Percentiles rank a stretch among this genome's conserved stretches.
These are phyloP conservation scores for Phania funesta DNA, from an alignment of 2,888 invertebrate species.

Conservation along the genomic window DNA sequence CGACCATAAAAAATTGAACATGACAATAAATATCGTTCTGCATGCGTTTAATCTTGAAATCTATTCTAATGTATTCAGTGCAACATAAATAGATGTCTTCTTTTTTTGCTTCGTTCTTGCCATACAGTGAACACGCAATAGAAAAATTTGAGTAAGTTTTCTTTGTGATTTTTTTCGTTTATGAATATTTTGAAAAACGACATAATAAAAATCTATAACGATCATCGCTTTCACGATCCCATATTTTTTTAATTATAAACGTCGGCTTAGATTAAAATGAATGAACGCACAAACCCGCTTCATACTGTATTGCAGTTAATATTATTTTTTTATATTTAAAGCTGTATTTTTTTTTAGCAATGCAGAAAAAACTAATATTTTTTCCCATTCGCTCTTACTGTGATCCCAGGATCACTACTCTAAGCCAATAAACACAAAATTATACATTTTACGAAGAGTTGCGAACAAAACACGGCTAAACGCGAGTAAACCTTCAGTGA, in stretches of 20 bases:
- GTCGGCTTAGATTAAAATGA: constrained; percentile 23
- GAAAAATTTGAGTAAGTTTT: background rate
- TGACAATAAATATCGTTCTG: constrained; percentile 30
- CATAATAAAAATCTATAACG: constrained; percentile 36
- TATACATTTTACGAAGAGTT: too few relatives aligned
- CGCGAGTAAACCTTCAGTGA: too few relatives aligned
- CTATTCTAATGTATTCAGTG: constrained; percentile 12
- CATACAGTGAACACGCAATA: background rate
- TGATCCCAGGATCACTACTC: too few relatives aligned
- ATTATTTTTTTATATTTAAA: too few relatives aligned
- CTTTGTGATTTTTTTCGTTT: constrained; percentile 16
- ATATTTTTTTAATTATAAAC: constrained; percentile 10
- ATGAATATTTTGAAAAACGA: constrained; percentile 3
- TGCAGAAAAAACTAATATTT: too few relatives aligned
- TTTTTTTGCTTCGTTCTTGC: background rate
- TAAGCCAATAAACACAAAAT: too few relatives aligned
- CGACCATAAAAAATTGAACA: constrained; percentile 18
- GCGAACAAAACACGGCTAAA: too few relatives aligned
- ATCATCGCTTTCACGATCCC: constrained; percentile 13
- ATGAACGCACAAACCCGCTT: background rate
- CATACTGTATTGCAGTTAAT: too few relatives aligned
- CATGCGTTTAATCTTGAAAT: constrained; percentile 21
- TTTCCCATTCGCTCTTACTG: too few relatives aligned
- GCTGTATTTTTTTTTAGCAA: too few relatives aligned
- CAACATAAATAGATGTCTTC: constrained; percentile 28